phyloP scores from a whole-genome alignment of 2,888 invertebrate species.

The Limnephilus auricula region DNA sequence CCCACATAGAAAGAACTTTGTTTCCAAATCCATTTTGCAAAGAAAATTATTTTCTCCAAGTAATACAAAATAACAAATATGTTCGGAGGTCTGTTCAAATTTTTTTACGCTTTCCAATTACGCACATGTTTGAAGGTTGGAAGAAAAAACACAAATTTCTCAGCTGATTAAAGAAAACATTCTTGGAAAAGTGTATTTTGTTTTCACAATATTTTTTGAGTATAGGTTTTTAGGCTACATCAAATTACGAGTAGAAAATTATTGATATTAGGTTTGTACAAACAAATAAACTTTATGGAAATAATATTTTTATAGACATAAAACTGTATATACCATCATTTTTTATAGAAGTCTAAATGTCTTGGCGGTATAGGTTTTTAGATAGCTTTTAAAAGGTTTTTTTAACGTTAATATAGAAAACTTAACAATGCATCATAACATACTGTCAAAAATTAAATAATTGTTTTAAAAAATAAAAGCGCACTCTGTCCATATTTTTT shows the following conservation, averaged over 20 bases:
- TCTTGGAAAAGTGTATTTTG: neutral
- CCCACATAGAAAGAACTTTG: neutral
- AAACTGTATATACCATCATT: neutral
- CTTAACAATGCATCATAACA: too few relatives aligned
- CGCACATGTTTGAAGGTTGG: neutral
- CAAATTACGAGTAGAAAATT: neutral
- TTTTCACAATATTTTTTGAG: neutral
- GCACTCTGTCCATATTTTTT: too few relatives aligned
- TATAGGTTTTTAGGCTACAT: neutral
- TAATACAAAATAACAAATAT: neutral
- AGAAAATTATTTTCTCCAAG: neutral
- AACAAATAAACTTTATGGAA: neutral
- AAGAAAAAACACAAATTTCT: neutral
- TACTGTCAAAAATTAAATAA: too few relatives aligned
- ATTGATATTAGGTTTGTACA: neutral
- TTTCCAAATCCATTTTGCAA: neutral
- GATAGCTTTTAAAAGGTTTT: neutral
- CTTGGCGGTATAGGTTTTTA: neutral
- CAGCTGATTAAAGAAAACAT: neutral
- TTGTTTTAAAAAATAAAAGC: too few relatives aligned
- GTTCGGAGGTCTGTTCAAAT: neutral
- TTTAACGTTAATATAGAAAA: neutral
- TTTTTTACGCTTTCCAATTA: neutral
- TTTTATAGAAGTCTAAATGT: too few relatives aligned
- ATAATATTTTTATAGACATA: neutral